A percentile compares a stretch with the other conserved stretches of the same genome.
Conservation (phyloP, 2,113 vertebrate species). For the Elephas maximus region DNA sequence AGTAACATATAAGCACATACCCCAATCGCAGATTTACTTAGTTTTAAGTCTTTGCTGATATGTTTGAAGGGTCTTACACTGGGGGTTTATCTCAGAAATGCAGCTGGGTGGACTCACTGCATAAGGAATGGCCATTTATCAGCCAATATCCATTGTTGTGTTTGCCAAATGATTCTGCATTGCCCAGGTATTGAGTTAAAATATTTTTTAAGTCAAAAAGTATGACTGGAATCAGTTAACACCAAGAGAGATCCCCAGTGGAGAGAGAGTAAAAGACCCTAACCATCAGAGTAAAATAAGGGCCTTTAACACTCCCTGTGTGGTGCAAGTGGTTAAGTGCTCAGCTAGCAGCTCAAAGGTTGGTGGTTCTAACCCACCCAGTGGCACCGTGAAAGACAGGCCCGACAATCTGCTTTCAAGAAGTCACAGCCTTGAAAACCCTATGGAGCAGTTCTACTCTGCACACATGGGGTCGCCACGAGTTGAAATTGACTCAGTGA, state of each 20-base stretch:
- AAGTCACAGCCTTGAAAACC: too few relatives aligned
- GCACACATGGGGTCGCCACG: too few relatives aligned
- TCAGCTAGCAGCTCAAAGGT: too few relatives aligned
- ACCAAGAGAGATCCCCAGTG: neutral
- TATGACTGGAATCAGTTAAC: neutral
- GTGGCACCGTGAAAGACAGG: too few relatives aligned
- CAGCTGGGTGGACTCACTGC: neutral
- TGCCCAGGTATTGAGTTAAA: neutral
- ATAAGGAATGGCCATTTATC: neutral
- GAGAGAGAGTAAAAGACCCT: neutral
- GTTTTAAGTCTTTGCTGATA: neutral
- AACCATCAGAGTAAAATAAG: neutral
- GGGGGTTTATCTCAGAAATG: neutral
- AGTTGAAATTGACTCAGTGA: too few relatives aligned
- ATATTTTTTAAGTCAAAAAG: neutral
- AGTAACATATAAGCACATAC: neutral
- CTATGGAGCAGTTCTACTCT: too few relatives aligned
- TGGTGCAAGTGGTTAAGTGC: too few relatives aligned
- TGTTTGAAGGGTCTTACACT: neutral
- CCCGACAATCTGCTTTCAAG: too few relatives aligned
- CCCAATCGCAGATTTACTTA: neutral
- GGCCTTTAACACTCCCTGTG: neutral
- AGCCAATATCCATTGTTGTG: neutral
- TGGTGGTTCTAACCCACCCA: too few relatives aligned
- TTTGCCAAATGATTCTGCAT: neutral